These are phyloP conservation scores for Hyperopisus bebe DNA, from an alignment of 2,113 vertebrate species.

Conservation along the genomic window DNA sequence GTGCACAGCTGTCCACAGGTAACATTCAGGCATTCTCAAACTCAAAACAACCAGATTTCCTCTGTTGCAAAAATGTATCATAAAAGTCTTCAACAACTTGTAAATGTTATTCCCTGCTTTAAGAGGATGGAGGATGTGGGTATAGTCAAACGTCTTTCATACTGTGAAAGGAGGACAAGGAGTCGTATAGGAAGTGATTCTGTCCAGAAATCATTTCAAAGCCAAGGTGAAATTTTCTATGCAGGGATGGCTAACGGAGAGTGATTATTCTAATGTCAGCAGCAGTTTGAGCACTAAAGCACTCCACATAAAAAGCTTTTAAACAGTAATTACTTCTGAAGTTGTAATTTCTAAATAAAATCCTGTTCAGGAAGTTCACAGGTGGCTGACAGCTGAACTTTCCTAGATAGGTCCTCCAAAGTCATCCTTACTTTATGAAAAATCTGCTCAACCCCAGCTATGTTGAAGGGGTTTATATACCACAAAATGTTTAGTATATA, in stretches of 20 bases:
- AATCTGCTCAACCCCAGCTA: not conserved
- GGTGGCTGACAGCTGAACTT: not conserved
- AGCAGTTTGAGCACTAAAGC: not conserved
- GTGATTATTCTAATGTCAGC: not conserved
- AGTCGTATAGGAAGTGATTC: not conserved
- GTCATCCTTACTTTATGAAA: not conserved
- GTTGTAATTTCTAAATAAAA: not conserved
- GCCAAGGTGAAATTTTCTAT: not conserved
- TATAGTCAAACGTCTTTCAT: not conserved
- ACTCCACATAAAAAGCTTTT: not conserved
- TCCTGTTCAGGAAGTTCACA: not conserved
- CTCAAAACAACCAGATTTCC: not conserved
- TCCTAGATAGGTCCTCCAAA: not conserved
- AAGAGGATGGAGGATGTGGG: not conserved
- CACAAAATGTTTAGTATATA: not conserved
- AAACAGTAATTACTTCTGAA: not conserved
- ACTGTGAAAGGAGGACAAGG: not conserved
- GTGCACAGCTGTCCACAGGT: not conserved
- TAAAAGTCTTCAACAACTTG: not conserved
- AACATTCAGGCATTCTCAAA: not conserved
- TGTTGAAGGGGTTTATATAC: not conserved
- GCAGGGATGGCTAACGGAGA: not conserved
- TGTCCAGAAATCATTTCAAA: not conserved
- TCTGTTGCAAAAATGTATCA: not conserved
- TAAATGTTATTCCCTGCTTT: not conserved